phyloP scores from a whole-genome alignment of 2,888 invertebrate species.

The Tryphoninae sp. region DNA sequence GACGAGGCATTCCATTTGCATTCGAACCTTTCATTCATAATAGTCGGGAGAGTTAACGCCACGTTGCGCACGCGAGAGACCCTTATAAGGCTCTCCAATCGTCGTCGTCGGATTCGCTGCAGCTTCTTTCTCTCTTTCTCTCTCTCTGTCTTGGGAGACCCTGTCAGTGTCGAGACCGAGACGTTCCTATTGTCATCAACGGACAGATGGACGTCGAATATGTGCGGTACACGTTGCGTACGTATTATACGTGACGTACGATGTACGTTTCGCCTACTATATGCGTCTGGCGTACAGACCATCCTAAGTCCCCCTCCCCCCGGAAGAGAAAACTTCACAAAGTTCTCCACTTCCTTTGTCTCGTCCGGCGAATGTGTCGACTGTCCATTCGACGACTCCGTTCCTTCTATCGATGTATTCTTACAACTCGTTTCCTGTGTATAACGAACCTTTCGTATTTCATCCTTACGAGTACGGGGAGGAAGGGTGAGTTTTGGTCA shows the following conservation, averaged over 20 bases:
- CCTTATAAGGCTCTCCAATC: constrained; percentile 73
- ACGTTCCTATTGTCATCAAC: constrained; percentile 75
- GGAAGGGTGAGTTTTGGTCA: background rate
- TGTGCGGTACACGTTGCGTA: constrained; percentile 77
- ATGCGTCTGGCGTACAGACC: constrained; percentile 51
- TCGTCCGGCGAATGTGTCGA: constrained; percentile 49
- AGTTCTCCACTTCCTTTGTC: constrained; percentile 66
- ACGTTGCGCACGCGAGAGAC: constrained; percentile 56
- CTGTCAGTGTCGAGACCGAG: constrained; percentile 70
- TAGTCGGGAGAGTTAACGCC: constrained; percentile 70
- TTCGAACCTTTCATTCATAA: constrained; percentile 72
- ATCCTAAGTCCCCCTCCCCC: constrained; percentile 57
- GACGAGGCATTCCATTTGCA: constrained; percentile 70
- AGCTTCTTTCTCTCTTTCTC: constrained; percentile 69
- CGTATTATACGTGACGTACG: constrained; percentile 66
- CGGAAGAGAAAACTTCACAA: constrained; percentile 70
- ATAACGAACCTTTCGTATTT: constrained; percentile 21
- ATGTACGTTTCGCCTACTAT: constrained; percentile 50
- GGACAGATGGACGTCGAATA: constrained; percentile 78
- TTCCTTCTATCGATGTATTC: constrained; percentile 1
- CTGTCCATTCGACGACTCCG: constrained; percentile 7
- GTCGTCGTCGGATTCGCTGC: constrained; percentile 58
- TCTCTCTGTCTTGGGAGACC: constrained; percentile 34
- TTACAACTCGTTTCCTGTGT: constrained; percentile 11
- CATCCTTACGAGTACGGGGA: background rate